phyloP scores from a whole-genome alignment of 2,888 invertebrate species.

The Drosophila meridionalis region DNA sequence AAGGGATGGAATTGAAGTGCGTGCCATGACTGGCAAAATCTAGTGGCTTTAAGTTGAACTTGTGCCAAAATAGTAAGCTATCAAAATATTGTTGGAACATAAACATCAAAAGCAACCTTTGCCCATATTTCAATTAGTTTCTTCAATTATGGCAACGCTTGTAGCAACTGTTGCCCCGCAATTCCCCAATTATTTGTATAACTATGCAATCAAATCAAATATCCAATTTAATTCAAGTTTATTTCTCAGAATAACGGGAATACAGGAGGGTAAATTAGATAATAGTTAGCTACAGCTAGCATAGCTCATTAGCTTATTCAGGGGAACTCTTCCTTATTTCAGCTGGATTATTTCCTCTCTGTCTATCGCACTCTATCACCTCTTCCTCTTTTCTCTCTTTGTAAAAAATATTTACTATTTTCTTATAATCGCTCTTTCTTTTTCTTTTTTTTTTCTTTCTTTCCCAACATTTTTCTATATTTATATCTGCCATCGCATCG shows the following conservation, averaged over 20 bases:
- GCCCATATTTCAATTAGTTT: constrained; percentile 34
- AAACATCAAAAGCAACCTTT: background rate
- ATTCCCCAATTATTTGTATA: background rate
- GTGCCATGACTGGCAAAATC: background rate
- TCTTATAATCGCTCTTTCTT: too few species aligned
- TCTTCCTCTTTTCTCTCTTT: too few species aligned
- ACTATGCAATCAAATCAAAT: constrained; percentile 1
- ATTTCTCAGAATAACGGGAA: background rate
- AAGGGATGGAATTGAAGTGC: background rate
- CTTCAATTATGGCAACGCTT: background rate
- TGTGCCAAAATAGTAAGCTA: background rate
- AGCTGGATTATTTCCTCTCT: background rate
- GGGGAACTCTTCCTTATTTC: background rate
- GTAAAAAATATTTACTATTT: too few species aligned
- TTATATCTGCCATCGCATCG: too few species aligned
- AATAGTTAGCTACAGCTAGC: background rate
- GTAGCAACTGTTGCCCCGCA: constrained; percentile 1
- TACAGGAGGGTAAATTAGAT: too few species aligned
- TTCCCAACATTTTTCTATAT: too few species aligned
- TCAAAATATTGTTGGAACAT: constrained; percentile 2
- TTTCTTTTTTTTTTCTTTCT: too few species aligned
- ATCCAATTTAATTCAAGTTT: constrained; percentile 8
- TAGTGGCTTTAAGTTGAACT: constrained; percentile 3
- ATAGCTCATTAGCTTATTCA: background rate
- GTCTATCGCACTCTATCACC: background rate